Conservation (phyloP, 1,140 invertebrate species). For the Oryctes rhinoceros region DNA sequence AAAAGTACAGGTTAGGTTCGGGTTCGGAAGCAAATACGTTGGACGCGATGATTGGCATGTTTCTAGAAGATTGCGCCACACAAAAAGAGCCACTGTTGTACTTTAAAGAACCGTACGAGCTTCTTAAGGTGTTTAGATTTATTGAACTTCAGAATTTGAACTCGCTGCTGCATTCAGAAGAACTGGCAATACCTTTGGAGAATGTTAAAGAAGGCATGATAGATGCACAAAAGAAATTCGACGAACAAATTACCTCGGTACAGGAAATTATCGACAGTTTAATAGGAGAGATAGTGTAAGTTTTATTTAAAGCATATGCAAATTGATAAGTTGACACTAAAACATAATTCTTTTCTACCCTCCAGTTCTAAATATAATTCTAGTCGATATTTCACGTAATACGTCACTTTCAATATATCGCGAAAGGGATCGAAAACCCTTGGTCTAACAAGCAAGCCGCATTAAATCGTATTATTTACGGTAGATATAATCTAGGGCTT, state of each 20-base stretch:
- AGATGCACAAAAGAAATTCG: slow-evolving; percentile 58
- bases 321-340: not conserved
- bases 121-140: slow-evolving; percentile 65
- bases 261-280: slow-evolving; percentile 61
- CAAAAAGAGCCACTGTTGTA: slow-evolving; percentile 64
- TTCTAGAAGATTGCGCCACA: slow-evolving; percentile 62
- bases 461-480: not conserved
- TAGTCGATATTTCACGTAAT: not conserved
- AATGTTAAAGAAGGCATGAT: slow-evolving; percentile 64
- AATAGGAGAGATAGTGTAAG: slow-evolving; percentile 60
- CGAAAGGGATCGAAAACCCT: not conserved
- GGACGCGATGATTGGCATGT: slow-evolving; percentile 62
- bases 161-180: slow-evolving; percentile 69
- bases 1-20: slow-evolving; percentile 49
- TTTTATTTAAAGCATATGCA: not conserved
- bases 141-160: slow-evolving; percentile 73
- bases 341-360: not conserved
- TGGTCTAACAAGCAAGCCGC: not conserved
- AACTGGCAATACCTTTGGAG: slow-evolving; percentile 66
- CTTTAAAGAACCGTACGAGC: slow-evolving; percentile 67
- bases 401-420: not conserved
- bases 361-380: not conserved
- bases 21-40: slow-evolving; percentile 60
- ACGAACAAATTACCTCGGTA: slow-evolving; percentile 59
- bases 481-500: not conserved